A percentile compares a stretch with the other conserved stretches of the same genome.
Conservation (phyloP, 2,797 vertebrate genomes). For the Lateolabrax maculatus region DNA sequence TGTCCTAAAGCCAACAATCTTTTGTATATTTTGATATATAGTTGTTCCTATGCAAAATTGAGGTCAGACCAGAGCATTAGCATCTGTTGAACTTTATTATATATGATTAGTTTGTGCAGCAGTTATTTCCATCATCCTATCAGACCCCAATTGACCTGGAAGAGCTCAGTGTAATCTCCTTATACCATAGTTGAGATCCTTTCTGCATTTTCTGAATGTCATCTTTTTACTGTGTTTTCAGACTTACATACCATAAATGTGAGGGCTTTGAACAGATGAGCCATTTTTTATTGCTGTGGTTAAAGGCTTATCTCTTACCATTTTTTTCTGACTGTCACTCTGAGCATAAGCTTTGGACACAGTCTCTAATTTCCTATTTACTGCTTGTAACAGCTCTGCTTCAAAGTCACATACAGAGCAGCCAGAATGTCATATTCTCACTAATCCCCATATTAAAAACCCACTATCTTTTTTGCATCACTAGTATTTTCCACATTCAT, state of each 20-base stretch:
- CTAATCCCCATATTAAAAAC: constrained; percentile 74
- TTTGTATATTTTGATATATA: constrained; percentile 62
- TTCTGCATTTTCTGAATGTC: constrained; percentile 54
- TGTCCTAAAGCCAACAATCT: constrained; percentile 22
- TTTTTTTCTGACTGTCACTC: constrained; percentile 51
- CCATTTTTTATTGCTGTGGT: constrained; percentile 51
- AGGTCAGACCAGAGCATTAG: constrained; percentile 58
- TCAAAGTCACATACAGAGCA: constrained; percentile 59
- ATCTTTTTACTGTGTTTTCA: constrained; percentile 55
- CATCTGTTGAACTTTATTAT: constrained; percentile 71
- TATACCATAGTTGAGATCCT: constrained; percentile 66
- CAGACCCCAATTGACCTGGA: constrained; percentile 74
- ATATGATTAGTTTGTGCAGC: constrained; percentile 69
- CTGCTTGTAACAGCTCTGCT: constrained; percentile 54
- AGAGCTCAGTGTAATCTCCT: constrained; percentile 78
- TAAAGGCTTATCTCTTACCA: constrained; percentile 54
- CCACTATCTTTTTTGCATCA: constrained; percentile 49
- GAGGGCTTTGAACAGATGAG: constrained; percentile 56
- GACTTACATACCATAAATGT: constrained; percentile 40
- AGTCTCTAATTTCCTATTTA: constrained; percentile 66
- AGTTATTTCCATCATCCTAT: constrained; percentile 68
- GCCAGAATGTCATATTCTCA: constrained; percentile 57
- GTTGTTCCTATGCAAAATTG: constrained; percentile 58
- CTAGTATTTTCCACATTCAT: constrained; percentile 38
- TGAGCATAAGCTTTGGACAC: constrained; percentile 54